Evolutionary conservation across 2,888 invertebrate species (phyloP), one percentile per base, ranked within the genome.

Genomic region (Lepidochrysops patricia): DNA sequence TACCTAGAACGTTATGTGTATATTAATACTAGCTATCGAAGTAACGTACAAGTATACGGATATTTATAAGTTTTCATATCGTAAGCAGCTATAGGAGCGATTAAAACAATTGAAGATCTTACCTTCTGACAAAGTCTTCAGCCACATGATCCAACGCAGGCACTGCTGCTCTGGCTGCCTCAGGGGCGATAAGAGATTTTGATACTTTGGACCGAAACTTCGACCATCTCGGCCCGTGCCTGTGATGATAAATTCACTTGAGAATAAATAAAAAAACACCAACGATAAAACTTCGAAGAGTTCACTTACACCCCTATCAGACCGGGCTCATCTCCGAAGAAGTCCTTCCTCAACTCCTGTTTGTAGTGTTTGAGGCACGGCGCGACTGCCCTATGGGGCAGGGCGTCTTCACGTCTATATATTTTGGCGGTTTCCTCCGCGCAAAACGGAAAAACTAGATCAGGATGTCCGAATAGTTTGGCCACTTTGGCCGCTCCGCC

Each of bases 151-250:
- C 93, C 66, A 96, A 90, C 57, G 93, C 92, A 12, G 92, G 92
- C 49, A 96, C 92, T 72, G 94, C 95, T 58, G 93, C 93, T 74
- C 92, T 92, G 13, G 96, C 94, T 7, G 94, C 94, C 67, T 93
- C 91, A 0, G 97, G 96, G 63, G 95, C 93, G 76, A 96, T 91
- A 79, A 97, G 91, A 67, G 94, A 92, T 77, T 95, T 95, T 70
- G 97, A 96, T 25, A 96, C 96, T 80, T 94, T 94, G 61, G 93
- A 93, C 66, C 97, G 91, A 75, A 97, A 94, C 67, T 91, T 90
- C 73, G 97, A 94, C 97, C 97, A 97, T 71, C 94, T 93, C 72
- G 94, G 92, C 0, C 97, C 97, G 77, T 97, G 96, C 65, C 97
- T 97, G 81, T 62, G 26, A 26, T 49, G 15, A 54, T 1, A 15